Percentiles rank a stretch among this genome's conserved stretches.
Evolutionary conservation across 2,113 vertebrate genomes (phyloP).

Genomic region (Xiphorhynchus elegans): DNA sequence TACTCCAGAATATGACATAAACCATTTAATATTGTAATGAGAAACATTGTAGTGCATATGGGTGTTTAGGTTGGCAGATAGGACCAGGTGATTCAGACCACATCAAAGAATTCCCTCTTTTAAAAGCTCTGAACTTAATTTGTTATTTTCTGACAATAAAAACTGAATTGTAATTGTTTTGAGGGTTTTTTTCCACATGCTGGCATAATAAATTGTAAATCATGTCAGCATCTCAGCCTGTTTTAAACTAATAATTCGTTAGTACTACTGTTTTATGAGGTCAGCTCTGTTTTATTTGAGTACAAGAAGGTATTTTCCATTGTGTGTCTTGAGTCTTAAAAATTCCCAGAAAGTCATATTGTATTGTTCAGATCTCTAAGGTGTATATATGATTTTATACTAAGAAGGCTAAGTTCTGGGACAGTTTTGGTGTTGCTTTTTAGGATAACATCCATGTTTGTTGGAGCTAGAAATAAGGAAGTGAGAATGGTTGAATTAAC

Average conservation of each 20-base stretch:
- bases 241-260: not conserved
- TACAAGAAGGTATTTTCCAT: not conserved
- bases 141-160: conserved; percentile 65
- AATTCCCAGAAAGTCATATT: not conserved
- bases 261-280: conserved; percentile 13
- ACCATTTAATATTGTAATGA: conserved; percentile 67
- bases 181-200: not conserved
- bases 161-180: conserved; percentile 27
- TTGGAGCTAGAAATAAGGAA: not conserved
- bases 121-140: conserved; percentile 59
- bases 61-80: conserved; percentile 63
- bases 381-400: not conserved
- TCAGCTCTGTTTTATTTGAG: conserved; percentile 10
- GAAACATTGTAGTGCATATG: conserved; percentile 1
- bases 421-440: not conserved
- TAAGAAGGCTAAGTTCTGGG: not conserved
- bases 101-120: conserved; percentile 61
- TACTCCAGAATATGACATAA: conserved; percentile 61
- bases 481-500: not conserved
- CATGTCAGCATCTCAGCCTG: conserved; percentile 35
- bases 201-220: conserved; percentile 40
- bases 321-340: not conserved
- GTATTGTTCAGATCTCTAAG: not conserved
- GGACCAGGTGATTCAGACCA: conserved; percentile 64
- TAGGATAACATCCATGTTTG: not conserved